Evolutionary conservation across 2,797 vertebrate species (phyloP), one percentile per base, ranked within the genome.

Genomic region (Prunella strophiata): DNA sequence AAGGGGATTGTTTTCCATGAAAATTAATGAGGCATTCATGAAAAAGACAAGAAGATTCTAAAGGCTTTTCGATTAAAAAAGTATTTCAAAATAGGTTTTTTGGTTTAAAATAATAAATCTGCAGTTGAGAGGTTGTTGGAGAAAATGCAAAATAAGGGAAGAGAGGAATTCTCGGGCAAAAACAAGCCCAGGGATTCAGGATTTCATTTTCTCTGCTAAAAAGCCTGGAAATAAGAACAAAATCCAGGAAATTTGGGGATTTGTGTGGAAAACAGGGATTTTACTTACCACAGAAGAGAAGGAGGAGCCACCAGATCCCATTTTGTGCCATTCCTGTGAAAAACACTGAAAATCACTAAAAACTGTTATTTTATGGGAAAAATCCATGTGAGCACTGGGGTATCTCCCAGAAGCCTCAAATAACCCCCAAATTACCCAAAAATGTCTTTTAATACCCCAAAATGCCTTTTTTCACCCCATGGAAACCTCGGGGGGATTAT

Each of bases 211-310:
- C 11, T 45, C 13, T 38, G 40, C 13, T 38, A 38, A n/a, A 76
- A 59, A 61, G 19, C 40, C 29, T 38, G 11, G 25, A n/a, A 68
- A 45, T 25, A n/a, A n/a, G 16, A 29, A 52, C 16, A 29, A 45
- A 52, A 17, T 16, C 2, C 22, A 59, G 47, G 45, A 45, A n/a
- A 67, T 45, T 1, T 25, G 7, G 23, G 11, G n/a, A 12, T 27
- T 32, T 23, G 16, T 4, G 5, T 6, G 10, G 23, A 52, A 51
- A 61, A 29, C 5, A 4, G 27, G n/a, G 3, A 1, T 3, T n/a
- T 86, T 77, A 42, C 73, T 70, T n/a, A 77, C 48, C 73, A 54
- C 48, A 77, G 11, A 85, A 54, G 9, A 5, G 3, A 40, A 77
- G 48, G 48, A 61, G 25, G 40, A 70, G 11, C 55, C 65, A 86